phyloP scores from a whole-genome alignment of 2,888 invertebrate genomes.

The Drosophila histrio region DNA sequence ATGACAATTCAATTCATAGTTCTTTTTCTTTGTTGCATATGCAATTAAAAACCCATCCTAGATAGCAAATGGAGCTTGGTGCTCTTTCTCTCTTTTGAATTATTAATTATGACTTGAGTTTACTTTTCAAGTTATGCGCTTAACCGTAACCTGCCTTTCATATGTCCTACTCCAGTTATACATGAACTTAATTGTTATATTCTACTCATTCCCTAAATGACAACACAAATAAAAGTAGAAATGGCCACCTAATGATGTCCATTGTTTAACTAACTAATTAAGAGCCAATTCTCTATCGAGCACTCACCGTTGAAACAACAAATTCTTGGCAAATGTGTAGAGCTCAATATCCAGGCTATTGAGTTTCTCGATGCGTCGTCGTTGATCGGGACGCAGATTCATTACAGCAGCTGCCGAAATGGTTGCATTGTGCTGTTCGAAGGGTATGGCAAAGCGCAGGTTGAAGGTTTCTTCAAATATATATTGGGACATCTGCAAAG shows the following conservation, averaged over 20 bases:
- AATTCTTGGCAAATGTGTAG: conserved; percentile 95
- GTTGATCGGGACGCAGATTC: conserved; percentile 90
- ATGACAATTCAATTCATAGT: background rate
- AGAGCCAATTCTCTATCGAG: background rate
- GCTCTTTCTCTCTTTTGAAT: background rate
- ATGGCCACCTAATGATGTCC: background rate
- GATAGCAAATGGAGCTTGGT: background rate
- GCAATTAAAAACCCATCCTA: background rate
- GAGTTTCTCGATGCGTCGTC: conserved; percentile 90
- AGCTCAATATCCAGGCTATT: conserved; percentile 96
- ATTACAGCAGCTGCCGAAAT: conserved; percentile 93
- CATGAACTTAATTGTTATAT: background rate
- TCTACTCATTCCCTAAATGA: background rate
- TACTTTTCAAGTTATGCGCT: too few species aligned
- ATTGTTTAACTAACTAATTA: background rate
- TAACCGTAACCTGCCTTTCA: too few species aligned
- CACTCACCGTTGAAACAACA: conserved; percentile 90
- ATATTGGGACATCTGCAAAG: conserved; percentile 91
- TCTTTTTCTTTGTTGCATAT: background rate
- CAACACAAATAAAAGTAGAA: background rate
- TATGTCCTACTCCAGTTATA: background rate
- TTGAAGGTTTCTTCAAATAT: conserved; percentile 97
- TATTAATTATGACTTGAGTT: background rate
- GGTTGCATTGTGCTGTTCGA: conserved; percentile 96
- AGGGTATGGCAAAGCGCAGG: conserved; percentile 94